Base-by-base conservation (phyloP, 2,888 invertebrate genomes). In the Drepana falcataria region DNA sequence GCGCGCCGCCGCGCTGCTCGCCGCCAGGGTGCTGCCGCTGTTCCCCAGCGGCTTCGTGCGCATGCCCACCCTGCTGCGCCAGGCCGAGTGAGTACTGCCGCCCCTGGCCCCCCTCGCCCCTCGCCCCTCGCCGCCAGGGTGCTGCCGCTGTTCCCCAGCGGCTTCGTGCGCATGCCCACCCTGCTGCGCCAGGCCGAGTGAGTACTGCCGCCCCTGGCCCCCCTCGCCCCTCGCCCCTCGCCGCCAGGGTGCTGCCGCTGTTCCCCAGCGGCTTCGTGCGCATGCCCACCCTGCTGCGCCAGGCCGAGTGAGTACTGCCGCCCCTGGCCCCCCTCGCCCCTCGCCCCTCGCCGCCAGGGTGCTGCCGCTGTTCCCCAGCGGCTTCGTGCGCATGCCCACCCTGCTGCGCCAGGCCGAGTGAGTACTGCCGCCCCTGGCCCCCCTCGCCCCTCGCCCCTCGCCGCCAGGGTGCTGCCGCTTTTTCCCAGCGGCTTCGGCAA, bases 21-120 rank as follows among this genome's bases (percentile, higher is more conserved):
- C 93, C 53, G 73, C 77, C 47, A 90, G 93, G 56, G 92, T 94
- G n/a, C 85, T 93, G 76, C 91, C 93, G 7, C 80, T 95, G 41
- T 95, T 95, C 93, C 95, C 94, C 2, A 78, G 83, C 51, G 95
- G 94, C 33, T 95, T 94, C 89, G 94, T 95, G 74, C 84, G 93
- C 60, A 88, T 93, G 73, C 87, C 92, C 41, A 92, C 92, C 3
- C 77, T 93, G 52, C 67, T 92, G 60, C 75, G 91, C 35, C 92
- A 92, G 72, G 89, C 92, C 35, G 89, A 85, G 91, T 91, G 35
- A 79, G 86, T 81, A 48, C 53, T 2, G 3, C 21, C 21, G 21
- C 21, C 21, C 21, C 21, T 21, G 21, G 21, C 21, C 37, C 37
- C 37, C 37, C 37, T 37, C 5, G 5, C 21, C 21, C 84, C 48